A percentile compares a stretch with the other conserved stretches of the same genome.
phyloP scores from a whole-genome alignment of 2,888 invertebrate genomes.

The Patella depressa region DNA sequence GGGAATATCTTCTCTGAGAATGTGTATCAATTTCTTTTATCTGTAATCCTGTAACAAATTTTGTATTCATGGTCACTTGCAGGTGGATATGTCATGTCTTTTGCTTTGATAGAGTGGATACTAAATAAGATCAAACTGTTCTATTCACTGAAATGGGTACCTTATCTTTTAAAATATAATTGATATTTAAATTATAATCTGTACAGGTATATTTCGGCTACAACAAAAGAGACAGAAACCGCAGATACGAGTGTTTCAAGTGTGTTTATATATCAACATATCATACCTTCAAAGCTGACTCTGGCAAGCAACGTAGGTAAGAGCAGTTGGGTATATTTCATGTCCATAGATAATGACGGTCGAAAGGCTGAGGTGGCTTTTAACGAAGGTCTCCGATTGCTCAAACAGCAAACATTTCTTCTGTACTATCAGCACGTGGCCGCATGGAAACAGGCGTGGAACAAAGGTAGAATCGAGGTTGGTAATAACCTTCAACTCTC shows the following conservation, averaged over 20 bases:
- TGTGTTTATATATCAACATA: constrained; percentile 15
- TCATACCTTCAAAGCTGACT: neutral
- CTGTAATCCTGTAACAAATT: no score
- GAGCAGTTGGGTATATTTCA: constrained; percentile 29
- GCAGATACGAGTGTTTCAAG: neutral
- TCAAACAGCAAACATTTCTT: neutral
- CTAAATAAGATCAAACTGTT: no score
- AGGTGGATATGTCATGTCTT: no score
- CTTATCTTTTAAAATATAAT: no score
- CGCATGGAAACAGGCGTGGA: constrained; percentile 37
- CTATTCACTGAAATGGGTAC: no score
- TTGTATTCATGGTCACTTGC: no score
- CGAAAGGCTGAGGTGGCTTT: constrained; percentile 26
- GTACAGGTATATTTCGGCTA: neutral
- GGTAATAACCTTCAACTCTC: constrained; percentile 40
- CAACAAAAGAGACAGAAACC: constrained; percentile 12
- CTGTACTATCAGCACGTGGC: constrained; percentile 33
- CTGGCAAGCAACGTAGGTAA: neutral
- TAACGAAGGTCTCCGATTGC: constrained; percentile 17
- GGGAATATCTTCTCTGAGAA: no score
- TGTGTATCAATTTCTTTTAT: no score
- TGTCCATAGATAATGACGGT: constrained; percentile 29
- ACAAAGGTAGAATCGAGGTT: constrained; percentile 35
- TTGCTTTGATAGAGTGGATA: no score
- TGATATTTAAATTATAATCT: constrained; percentile 3